phyloP scores from a whole-genome alignment of 2,113 vertebrate species.

The Astatotilapia flaviijosephi region DNA sequence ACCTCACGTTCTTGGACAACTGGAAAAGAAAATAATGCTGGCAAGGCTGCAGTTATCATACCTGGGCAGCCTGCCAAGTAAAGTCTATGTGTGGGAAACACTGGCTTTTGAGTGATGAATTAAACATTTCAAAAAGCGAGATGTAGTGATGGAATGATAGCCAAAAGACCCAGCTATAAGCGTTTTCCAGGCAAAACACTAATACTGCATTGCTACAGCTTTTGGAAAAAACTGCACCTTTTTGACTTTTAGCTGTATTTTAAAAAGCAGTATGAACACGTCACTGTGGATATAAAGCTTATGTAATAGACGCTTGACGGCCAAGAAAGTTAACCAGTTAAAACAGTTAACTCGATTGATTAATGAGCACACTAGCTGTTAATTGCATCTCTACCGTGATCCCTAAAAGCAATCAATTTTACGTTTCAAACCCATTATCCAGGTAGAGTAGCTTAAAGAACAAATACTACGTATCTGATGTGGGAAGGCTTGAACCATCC shows the following conservation, averaged over 20 bases:
- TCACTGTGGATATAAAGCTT: background rate
- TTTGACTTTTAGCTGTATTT: background rate
- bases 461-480: conserved; percentile 12
- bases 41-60: background rate
- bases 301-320: background rate
- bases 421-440: background rate
- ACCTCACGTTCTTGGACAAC: background rate
- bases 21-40: background rate
- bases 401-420: background rate
- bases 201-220: background rate
- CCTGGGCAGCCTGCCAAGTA: background rate
- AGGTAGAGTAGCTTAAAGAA: conserved; percentile 13
- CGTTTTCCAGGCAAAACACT: background rate
- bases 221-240: background rate
- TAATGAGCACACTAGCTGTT: background rate
- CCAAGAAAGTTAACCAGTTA: background rate
- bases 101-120: background rate
- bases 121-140: background rate
- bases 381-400: no score
- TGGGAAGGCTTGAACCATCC: conserved; percentile 7
- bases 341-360: background rate
- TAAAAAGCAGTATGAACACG: background rate
- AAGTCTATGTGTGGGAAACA: background rate
- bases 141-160: background rate
- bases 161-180: background rate